phyloP scores from a whole-genome alignment of 2,888 invertebrate species.

The Leptopilina drosophilae region DNA sequence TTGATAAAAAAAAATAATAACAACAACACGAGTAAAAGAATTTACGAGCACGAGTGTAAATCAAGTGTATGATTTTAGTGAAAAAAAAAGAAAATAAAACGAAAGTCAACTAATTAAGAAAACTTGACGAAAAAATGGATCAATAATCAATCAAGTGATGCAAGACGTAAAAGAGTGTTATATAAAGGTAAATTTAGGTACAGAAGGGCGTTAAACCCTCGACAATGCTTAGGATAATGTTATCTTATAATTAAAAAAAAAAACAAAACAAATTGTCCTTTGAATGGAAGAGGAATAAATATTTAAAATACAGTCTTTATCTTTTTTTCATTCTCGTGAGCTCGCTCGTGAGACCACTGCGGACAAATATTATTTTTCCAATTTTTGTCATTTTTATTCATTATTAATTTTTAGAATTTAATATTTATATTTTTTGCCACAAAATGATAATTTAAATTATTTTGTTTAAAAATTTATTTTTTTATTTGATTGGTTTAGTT shows the following conservation, averaged over 20 bases:
- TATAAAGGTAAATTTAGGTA: slow-evolving; percentile 76
- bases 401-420: no score
- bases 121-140: slow-evolving; percentile 61
- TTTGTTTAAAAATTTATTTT: no score
- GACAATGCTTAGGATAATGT: slow-evolving; percentile 77
- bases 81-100: background rate
- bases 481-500: no score
- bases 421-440: no score
- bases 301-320: slow-evolving; percentile 74
- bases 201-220: slow-evolving; percentile 70
- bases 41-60: slow-evolving; percentile 41
- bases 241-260: slow-evolving; percentile 76
- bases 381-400: no score
- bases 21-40: slow-evolving; percentile 41
- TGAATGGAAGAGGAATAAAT: slow-evolving; percentile 76
- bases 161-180: slow-evolving; percentile 73
- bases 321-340: slow-evolving; percentile 36
- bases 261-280: slow-evolving; percentile 73
- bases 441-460: no score
- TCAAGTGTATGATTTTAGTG: slow-evolving; percentile 50
- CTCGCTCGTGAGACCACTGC: no score
- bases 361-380: no score
- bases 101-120: slow-evolving; percentile 47
- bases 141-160: slow-evolving; percentile 71
- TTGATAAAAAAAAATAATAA: slow-evolving; percentile 41